These are phyloP conservation scores for Tenebrosternarchus preto DNA, from an alignment of 2,113 vertebrate genomes.

Conservation along the genomic window DNA sequence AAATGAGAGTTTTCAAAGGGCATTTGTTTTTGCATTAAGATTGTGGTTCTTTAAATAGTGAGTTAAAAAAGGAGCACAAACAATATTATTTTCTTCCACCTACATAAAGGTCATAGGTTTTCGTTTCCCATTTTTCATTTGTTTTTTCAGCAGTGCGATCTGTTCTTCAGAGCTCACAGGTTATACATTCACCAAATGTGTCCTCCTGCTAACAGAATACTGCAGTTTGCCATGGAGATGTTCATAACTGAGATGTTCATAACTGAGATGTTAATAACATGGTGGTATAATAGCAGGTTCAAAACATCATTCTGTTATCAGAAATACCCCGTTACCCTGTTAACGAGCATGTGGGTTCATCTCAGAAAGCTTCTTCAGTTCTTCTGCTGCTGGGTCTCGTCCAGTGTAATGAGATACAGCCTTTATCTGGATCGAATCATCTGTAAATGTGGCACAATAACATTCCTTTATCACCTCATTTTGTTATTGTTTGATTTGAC, in stretches of 20 bases:
- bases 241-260: conserved; percentile 1
- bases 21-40: conserved; percentile 23
- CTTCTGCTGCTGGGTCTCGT: no score
- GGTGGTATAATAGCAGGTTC: conserved; percentile 17
- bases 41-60: conserved; percentile 6
- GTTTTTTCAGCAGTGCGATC: neutral
- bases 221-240: neutral
- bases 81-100: conserved; percentile 33
- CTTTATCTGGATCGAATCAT: no score
- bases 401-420: no score
- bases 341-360: conserved; percentile 22
- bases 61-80: conserved; percentile 28
- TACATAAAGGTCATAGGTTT: conserved; percentile 23
- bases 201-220: conserved; percentile 25
- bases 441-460: no score
- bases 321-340: conserved; percentile 1
- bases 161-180: conserved; percentile 17
- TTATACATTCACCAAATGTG: neutral
- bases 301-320: conserved; percentile 31
- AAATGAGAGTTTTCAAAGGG: neutral
- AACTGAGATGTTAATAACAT: conserved; percentile 39
- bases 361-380: conserved; percentile 13
- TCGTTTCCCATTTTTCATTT: conserved; percentile 7
- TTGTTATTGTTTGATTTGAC: no score
- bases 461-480: no score